Base-by-base conservation (phyloP, 2,113 vertebrate species). In the Esox niger region DNA sequence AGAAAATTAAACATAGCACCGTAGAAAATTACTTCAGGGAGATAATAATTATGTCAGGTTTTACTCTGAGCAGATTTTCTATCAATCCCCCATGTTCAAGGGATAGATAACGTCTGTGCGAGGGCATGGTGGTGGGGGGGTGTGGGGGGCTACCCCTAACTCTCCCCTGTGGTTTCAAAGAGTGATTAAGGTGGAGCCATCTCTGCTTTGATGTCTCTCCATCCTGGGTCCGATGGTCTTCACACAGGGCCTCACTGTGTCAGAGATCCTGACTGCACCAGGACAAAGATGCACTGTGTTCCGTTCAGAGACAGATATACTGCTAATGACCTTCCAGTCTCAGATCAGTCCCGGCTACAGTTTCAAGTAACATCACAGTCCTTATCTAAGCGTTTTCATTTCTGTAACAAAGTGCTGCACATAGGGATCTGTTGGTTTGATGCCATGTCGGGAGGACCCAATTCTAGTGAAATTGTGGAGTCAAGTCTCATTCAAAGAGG, bases 251-350 rank as follows among this genome's bases (percentile, higher is more conserved):
- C 76, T 64, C 49, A 7, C 67, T 67, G 64, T 80, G 78, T 85
- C 84, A 82, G 85, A 82, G 79, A 43, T 15, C 38, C 38, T 3
- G 38, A 52, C 74, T 30, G 71, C 60, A 23, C 66, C 57, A 38
- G 73, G 59, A 87, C 85, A 88, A 86, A 88, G 80, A 27, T 32
- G 49, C 74, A 79, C 73, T 87, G 84, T 86, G 74, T 62, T 73
- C 35, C 21, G 55, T 64, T 31, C 27, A 30, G 74, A 27, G 63
- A 71, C 47, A 84, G 77, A 76, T 69, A 69, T 73, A 78, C 78
- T 76, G 64, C 75, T 85, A 86, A 87, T 83, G 78, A 86, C 78
- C 69, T 78, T 71, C 60, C 58, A 35, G 73, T 62, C 66, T 81
- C 47, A 62, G 78, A 79, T 82, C 79, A 74, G 64, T 56, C 52